phyloP scores from a whole-genome alignment of 2,888 invertebrate genomes.

The Magallana nippona region DNA sequence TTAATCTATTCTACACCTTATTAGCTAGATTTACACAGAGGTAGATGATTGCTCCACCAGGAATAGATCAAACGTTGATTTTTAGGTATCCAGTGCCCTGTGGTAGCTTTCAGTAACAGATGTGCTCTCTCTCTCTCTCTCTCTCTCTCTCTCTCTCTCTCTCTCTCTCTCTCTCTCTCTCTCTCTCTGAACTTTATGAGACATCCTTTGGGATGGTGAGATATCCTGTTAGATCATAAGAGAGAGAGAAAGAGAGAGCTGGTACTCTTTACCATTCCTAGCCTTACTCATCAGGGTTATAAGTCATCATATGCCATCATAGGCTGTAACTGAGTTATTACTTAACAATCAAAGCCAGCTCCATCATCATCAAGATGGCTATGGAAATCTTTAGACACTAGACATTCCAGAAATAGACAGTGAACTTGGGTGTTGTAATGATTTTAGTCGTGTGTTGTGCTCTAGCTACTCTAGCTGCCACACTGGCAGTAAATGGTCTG shows the following conservation, averaged over 20 bases:
- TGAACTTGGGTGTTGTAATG: slow-evolving; percentile 33
- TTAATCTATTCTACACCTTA: neutral
- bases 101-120: slow-evolving; percentile 21
- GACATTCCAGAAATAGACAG: slow-evolving; percentile 27
- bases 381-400: neutral
- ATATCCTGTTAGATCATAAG: neutral
- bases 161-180: too few relatives aligned
- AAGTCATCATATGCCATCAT: slow-evolving; percentile 22
- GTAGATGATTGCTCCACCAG: slow-evolving; percentile 14
- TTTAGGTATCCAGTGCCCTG: slow-evolving; percentile 14
- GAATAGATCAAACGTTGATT: slow-evolving; percentile 27
- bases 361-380: neutral
- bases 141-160: too few relatives aligned
- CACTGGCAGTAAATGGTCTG: neutral
- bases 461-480: neutral
- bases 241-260: neutral
- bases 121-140: neutral
- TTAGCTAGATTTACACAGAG: slow-evolving; percentile 27
- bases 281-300: slow-evolving; percentile 14
- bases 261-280: neutral
- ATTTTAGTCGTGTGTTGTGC: slow-evolving; percentile 27
- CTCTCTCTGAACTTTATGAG: neutral
- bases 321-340: neutral
- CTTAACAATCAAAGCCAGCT: neutral
- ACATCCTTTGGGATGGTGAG: neutral